phyloP scores from a whole-genome alignment of 2,888 invertebrate genomes.

The Yponomeuta sedellus region DNA sequence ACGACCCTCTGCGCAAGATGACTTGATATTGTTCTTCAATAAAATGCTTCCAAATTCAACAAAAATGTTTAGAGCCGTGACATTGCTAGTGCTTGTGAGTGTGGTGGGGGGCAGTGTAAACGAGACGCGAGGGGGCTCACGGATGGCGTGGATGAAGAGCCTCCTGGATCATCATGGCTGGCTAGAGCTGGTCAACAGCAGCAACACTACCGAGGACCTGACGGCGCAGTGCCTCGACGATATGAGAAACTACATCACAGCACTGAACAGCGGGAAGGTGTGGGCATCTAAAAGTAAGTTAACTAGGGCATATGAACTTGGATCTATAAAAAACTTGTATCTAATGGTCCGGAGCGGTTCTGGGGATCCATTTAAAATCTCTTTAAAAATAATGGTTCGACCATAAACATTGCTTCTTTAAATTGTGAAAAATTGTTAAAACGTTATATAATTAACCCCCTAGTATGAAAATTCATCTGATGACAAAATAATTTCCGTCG shows the following conservation, averaged over 20 bases:
- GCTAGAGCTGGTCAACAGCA: constrained; percentile 60
- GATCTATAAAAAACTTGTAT: no score
- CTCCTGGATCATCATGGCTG: constrained; percentile 81
- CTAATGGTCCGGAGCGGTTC: no score
- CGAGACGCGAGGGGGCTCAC: constrained; percentile 44
- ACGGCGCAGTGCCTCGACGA: constrained; percentile 69
- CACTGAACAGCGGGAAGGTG: constrained; percentile 79
- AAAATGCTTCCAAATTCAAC: constrained; percentile 9
- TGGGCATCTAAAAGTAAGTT: constrained; percentile 90
- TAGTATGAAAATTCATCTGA: no score
- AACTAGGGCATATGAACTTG: not conserved
- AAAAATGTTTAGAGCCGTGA: constrained; percentile 41
- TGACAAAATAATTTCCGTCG: no score
- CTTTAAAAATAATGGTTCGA: no score
- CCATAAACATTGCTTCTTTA: no score
- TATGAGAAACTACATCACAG: constrained; percentile 73
- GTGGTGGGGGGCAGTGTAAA: constrained; percentile 58
- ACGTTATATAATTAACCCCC: no score
- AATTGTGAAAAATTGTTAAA: no score
- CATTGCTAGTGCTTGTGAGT: constrained; percentile 59
- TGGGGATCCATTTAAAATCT: no score
- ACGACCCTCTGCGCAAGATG: constrained; percentile 1
- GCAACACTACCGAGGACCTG: constrained; percentile 47
- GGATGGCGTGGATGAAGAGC: constrained; percentile 80
- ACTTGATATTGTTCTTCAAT: constrained; percentile 7